Evolutionary conservation across 1,140 invertebrate genomes (phyloP), one percentile per base, ranked within the genome.

Genomic region (Mycetomoellerius zeteki): DNA sequence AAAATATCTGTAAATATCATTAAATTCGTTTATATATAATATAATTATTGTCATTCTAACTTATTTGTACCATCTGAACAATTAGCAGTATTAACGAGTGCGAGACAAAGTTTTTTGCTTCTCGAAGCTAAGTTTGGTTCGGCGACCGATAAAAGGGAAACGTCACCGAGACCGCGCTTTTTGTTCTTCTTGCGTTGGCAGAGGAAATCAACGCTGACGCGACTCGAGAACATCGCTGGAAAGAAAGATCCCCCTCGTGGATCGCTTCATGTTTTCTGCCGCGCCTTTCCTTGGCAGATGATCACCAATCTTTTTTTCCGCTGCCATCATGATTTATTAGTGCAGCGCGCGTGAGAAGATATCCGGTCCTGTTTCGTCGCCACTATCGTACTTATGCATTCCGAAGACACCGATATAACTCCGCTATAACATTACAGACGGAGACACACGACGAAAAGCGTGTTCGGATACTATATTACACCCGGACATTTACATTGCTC

Each of bases 171-270:
- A 12, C 72, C 21, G 43, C 62, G 52, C 52, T 92, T 92, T 91
- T 91, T 90, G 73, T 87, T 84, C 65, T 30, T 56, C 67, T 47
- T 47, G 54, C 78, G 54, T 88, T 72, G 88, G 67, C 77, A 86
- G 54, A 90, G 90, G 88, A 92, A 93, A 91, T 92, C 88, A 86
- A 92, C 91, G 62, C 73, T 78, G 87, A 93, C 92, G 77, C 81
- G 89, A 84, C 86, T 80, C 80, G 86, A 72, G 69, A 91, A 90
- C 71, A 82, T 21, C 87, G 65, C 72, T 62, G 58, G 77, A 86
- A 90, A 88, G 86, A 91, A 91, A 77, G 86, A 88, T 90, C 72
- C 87, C 73, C 86, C 87, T 86, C 86, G 89, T 82, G 64, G 87
- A 88, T 90, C 86, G 75, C 58, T 67, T 85, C 86, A 33, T 73